Percentiles rank a stretch among this genome's conserved stretches.
These are phyloP conservation scores for Macrophya alboannulata DNA, from an alignment of 2,888 invertebrate genomes.

Conservation along the genomic window DNA sequence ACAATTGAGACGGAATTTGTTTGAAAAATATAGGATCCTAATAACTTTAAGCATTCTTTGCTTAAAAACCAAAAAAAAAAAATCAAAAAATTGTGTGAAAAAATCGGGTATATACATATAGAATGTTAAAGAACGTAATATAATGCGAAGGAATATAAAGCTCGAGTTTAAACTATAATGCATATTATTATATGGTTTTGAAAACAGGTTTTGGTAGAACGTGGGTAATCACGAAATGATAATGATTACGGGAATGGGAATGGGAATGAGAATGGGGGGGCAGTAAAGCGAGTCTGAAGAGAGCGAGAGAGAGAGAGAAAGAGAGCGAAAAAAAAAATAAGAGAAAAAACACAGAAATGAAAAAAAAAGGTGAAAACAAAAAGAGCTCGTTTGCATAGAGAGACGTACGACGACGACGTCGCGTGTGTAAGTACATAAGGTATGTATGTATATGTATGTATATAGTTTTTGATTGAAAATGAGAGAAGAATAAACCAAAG, in stretches of 20 bases:
- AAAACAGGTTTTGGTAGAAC: constrained; percentile 29
- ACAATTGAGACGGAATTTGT: no score
- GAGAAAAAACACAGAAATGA: background rate
- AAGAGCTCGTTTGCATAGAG: constrained; percentile 35
- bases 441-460: background rate
- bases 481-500: constrained; percentile 18
- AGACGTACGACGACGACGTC: background rate
- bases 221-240: constrained; percentile 36
- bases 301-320: background rate
- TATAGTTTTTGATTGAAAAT: constrained; percentile 14
- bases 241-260: constrained; percentile 25
- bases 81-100: background rate
- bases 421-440: background rate
- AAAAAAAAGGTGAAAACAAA: background rate
- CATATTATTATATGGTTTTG: background rate
- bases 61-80: no score
- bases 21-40: no score
- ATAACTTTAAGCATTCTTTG: no score
- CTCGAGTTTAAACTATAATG: background rate
- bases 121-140: background rate
- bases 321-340: no score
- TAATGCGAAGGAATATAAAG: background rate
- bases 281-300: constrained; percentile 28
- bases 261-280: background rate
- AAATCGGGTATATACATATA: background rate